Conservation (phyloP, 2,888 invertebrate genomes). For the Tipula vernalis region DNA sequence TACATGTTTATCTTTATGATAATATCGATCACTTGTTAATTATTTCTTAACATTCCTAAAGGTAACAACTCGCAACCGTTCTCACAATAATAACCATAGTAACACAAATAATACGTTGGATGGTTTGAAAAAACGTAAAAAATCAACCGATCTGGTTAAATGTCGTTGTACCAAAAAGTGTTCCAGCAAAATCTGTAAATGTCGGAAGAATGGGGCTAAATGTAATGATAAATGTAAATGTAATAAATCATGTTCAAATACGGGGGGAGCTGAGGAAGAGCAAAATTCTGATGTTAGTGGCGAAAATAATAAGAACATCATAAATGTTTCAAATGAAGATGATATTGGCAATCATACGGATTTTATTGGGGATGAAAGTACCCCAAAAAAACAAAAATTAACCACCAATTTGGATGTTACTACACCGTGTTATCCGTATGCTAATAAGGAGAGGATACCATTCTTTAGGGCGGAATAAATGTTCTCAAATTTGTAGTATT, state of each 20-base stretch:
- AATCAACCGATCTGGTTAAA: background rate
- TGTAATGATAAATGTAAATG: background rate
- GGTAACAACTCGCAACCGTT: background rate
- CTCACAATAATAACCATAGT: background rate
- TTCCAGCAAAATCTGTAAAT: background rate
- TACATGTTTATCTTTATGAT: background rate
- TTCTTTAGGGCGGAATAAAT: conserved; percentile 9
- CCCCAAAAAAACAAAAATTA: background rate
- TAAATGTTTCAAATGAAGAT: background rate
- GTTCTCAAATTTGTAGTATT: background rate
- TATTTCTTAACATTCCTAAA: background rate
- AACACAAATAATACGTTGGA: background rate
- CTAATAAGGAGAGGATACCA: conserved; percentile 13
- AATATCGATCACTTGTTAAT: background rate
- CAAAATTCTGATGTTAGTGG: background rate
- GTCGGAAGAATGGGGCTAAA: background rate
- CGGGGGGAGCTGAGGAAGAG: background rate
- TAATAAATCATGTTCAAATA: background rate
- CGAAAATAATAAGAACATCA: background rate
- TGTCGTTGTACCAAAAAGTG: background rate
- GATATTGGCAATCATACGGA: background rate
- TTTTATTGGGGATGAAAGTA: background rate
- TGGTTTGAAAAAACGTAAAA: background rate
- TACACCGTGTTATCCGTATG: conserved; percentile 15
- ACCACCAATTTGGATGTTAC: conserved; percentile 6